Base-by-base conservation (phyloP, 2,113 vertebrate genomes). In the Chaetorhynchus papuensis region DNA sequence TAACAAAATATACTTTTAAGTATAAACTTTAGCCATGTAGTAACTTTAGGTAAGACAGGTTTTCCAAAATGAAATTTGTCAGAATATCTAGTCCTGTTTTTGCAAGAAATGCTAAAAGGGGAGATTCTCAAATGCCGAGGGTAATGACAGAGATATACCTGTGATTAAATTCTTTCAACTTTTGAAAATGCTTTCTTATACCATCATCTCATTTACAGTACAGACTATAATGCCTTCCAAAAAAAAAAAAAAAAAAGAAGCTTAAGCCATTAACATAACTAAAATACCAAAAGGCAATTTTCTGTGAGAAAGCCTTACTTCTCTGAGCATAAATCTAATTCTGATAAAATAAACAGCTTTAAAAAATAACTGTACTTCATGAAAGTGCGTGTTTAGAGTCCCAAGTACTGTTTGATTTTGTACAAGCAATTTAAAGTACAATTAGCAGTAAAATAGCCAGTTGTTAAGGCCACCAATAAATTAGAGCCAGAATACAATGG, bases 381-480 rank as follows among this genome's bases (percentile, higher is more conserved):
- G 41, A 72, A 79, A 83, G 65, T 92, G 49, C 39, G 5, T 94
- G 65, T 91, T 87, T 89, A 56, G 90, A 83, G 90, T 96, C 79
- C 77, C 92, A 96, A 87, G 87, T 22, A 53, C 87, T 68, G 49
- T 83, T 92, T 94, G 78, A 91, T 96, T 98, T 97, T 96, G 75
- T 92, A 92, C 89, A 93, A 89, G 96, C 95, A 96, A 96, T 96
- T 97, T 96, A 89, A 95, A 98, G 91, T 91, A 94, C 90, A 91
- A 95, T 97, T 96, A 95, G 89, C 61, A 93, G 81, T 81, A 87
- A 97, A 97, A 94, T 91, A 91, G 95, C 64, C 83, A 96, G 96
- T 98, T 97, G 97, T 98, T 96, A 95, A 95, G 96, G 93, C 76
- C 93, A 93, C 70, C 89, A 97, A 97, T 97, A 97, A 98, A 98